These are phyloP conservation scores for Phoenicopterus ruber DNA, from an alignment of 2,113 vertebrate genomes.

Conservation along the genomic window DNA sequence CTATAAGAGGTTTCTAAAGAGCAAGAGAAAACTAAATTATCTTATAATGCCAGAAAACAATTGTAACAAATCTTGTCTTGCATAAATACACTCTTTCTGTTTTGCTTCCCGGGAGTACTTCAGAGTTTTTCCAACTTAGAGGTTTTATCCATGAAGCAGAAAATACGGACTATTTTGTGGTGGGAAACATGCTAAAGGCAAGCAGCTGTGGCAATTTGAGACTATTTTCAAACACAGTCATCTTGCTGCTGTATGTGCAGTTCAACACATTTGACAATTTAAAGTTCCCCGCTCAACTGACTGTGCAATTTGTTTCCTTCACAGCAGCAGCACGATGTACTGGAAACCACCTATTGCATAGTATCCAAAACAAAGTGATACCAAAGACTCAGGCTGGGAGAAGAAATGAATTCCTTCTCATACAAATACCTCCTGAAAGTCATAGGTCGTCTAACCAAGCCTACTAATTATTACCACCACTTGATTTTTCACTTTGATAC, in stretches of 20 bases:
- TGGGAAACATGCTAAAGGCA: slow-evolving; percentile 29
- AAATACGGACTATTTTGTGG: slow-evolving; percentile 50
- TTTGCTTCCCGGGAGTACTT: not conserved
- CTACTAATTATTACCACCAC: not conserved
- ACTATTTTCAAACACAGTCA: slow-evolving; percentile 41
- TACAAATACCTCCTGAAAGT: not conserved
- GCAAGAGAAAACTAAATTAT: not conserved
- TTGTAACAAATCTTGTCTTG: slow-evolving; percentile 30
- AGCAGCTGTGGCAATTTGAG: slow-evolving; percentile 56
- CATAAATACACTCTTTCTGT: not conserved
- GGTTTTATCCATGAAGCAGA: slow-evolving; percentile 49
- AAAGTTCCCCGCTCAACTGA: slow-evolving; percentile 18
- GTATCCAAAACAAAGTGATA: not conserved
- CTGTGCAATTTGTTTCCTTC: slow-evolving; percentile 25
- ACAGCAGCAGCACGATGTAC: not conserved
- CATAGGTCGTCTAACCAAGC: not conserved
- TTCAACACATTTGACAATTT: slow-evolving; percentile 50
- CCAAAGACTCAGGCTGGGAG: not conserved
- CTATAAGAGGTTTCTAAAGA: not conserved
- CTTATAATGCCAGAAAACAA: not conserved
- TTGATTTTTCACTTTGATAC: slow-evolving; percentile 14
- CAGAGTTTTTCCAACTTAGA: not conserved
- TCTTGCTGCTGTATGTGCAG: slow-evolving; percentile 36
- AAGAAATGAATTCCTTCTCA: not conserved
- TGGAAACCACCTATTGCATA: not conserved